phyloP scores from a whole-genome alignment of 2,113 vertebrate species.

The Porphyrio hochstetteri region DNA sequence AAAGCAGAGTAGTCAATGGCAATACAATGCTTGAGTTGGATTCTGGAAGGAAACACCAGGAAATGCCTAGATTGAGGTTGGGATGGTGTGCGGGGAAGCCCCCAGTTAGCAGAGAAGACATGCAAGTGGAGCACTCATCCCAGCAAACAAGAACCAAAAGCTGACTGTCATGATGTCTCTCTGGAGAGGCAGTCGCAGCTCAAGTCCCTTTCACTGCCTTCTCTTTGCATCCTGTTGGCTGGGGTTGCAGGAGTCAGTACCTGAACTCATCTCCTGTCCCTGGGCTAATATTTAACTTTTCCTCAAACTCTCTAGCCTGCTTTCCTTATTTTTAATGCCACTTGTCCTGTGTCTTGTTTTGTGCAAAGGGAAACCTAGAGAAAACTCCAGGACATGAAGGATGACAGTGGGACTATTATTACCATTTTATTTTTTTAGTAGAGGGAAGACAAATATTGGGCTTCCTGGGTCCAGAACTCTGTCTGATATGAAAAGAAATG shows the following conservation, averaged over 20 bases:
- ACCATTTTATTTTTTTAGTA: neutral
- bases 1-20: neutral
- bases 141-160: neutral
- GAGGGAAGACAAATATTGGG: neutral
- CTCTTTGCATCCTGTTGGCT: neutral
- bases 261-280: neutral
- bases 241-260: neutral
- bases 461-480: neutral
- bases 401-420: neutral
- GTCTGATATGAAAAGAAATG: neutral
- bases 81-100: neutral
- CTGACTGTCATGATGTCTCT: fast-evolving
- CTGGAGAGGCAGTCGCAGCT: neutral
- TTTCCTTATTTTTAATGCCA: neutral
- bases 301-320: neutral
- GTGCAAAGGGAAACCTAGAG: neutral
- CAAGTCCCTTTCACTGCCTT: neutral
- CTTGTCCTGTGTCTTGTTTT: neutral
- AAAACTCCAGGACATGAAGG: neutral
- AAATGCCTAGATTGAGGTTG: neutral
- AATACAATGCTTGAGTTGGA: neutral
- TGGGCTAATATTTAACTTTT: neutral
- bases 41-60: neutral
- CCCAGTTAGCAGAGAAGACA: neutral
- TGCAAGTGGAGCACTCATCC: neutral